Base-by-base conservation (phyloP, 1,140 invertebrate species). In the Saccostrea glomerata region DNA sequence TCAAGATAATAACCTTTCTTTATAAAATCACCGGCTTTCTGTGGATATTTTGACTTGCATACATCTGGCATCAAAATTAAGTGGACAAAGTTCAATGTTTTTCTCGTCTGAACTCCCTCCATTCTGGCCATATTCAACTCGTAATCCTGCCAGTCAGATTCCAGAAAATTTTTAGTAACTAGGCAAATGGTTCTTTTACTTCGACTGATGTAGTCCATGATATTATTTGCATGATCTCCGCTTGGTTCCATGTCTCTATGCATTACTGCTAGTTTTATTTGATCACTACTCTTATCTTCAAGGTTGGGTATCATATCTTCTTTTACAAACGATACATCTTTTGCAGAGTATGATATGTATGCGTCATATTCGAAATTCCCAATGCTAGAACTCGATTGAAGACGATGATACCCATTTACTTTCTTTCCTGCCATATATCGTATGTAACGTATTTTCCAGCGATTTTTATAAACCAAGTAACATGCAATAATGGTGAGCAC, bases 71-170 rank as follows among this genome's bases (percentile, higher is more conserved):
- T 73, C 7, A 73, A 36, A 17, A 73, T 36, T 36, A 92, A 66
- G 23, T 92, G 23, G 13, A 93, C 13, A 63, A 91, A 84, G 55
- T 73, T 82, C 20, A 88, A 86, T 20, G 88, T 91, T 23, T 83
- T 47, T 20, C 88, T 82, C 12, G 91, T 84, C 66, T 91, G 70
- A 13, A 91, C 30, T 25, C 85, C 86, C 63, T 93, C 92, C 90
- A 92, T 90, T 55, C 86, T 77, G n/a, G 92, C 91, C 90, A 93
- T 94, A 88, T 96, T 96, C 17, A 96, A 95, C 92, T 97, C 96
- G 95, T 96, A 97, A 66, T 95, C 91, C 92, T 96, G 97, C 96
- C 96, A 97, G 40, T 96, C 95, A 25, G 83, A 85, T 4, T 85
- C n/a, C 4, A 88, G 20, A 88, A 73, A 88, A n/a, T 23, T 86